Evolutionary conservation across 2,888 invertebrate species (phyloP), one percentile per base, ranked within the genome.

Genomic region (Drosophila paracracens): DNA sequence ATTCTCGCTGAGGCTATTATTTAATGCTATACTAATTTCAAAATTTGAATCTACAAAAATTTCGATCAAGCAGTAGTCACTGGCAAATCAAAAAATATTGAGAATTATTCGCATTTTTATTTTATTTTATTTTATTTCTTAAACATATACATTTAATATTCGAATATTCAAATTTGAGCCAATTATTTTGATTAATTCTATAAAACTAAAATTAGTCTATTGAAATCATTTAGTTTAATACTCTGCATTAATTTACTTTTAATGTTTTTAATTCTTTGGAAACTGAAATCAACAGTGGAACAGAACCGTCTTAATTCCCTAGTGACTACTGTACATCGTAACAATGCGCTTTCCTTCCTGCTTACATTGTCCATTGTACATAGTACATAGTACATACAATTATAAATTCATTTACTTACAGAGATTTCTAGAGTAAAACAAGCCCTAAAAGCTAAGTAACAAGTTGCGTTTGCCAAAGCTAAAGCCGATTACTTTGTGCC

Each of bases 361-460:
- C 46, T 8, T 56, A 59, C 51, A 59, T 65, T 18, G 4, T 40
- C 27, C 18, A 27, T 51, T n/a, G 51, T 51, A 51, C 51, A 51
- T 33, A 31, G 31, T 10, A 25, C 25, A 25, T 50, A 18, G 27
- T 53, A 64, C 18, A 48, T 61, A 62, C 21, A 57, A 43, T 58
- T 27, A 66, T 52, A 51, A 8, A 35, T 38, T 51, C 21, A 46
- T 13, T 57, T 50, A 43, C 48, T 63, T 36, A 53, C 52, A 38
- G 56, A 64, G 50, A 56, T 68, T 68, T 18, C 52, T 56, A 50
- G 27, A 53, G 57, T 27, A 54, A 38, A 36, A 38, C 54, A 54
- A 38, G 18, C 54, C 36, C 52, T 81, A 79, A 70, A 79, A 84
- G 89, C 70, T 87, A 70, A 53, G 40, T 79, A 84, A 89, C 82